phyloP scores from a whole-genome alignment of 1,140 invertebrate species.

The Bombus waltoni region DNA sequence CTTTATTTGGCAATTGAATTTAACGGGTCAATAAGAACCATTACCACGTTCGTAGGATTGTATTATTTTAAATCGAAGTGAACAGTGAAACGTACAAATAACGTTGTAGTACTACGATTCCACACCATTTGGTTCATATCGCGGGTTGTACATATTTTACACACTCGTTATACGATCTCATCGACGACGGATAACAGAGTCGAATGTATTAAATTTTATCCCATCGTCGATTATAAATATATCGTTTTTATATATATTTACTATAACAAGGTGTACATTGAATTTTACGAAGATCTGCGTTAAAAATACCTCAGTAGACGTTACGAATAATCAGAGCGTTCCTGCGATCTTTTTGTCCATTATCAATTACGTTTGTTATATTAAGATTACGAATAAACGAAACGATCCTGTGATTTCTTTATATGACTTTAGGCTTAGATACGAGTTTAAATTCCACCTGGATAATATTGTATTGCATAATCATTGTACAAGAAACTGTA shows the following conservation, averaged over 20 bases:
- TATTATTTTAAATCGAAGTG: neutral
- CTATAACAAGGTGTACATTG: too few species aligned
- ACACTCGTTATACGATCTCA: neutral
- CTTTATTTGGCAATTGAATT: neutral
- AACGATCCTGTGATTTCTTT: neutral
- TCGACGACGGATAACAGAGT: neutral
- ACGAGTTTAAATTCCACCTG: neutral
- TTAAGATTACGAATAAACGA: neutral
- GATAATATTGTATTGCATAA: neutral
- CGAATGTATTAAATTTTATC: neutral
- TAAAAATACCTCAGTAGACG: neutral
- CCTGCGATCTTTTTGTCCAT: neutral
- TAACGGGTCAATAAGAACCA: neutral
- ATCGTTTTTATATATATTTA: too few species aligned
- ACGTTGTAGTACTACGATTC: too few species aligned
- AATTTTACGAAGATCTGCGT: neutral
- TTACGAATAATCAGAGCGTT: neutral
- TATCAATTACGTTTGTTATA: too few species aligned
- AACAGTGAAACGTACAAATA: neutral
- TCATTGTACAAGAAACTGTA: neutral
- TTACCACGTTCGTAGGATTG: neutral
- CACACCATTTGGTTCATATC: too few species aligned
- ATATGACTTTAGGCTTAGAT: too few species aligned
- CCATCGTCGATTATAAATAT: neutral
- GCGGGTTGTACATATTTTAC: too few species aligned